Percentiles rank a stretch among this genome's conserved stretches.
phyloP scores from a whole-genome alignment of 2,797 vertebrate species.

The Tamandua tetradactyla region DNA sequence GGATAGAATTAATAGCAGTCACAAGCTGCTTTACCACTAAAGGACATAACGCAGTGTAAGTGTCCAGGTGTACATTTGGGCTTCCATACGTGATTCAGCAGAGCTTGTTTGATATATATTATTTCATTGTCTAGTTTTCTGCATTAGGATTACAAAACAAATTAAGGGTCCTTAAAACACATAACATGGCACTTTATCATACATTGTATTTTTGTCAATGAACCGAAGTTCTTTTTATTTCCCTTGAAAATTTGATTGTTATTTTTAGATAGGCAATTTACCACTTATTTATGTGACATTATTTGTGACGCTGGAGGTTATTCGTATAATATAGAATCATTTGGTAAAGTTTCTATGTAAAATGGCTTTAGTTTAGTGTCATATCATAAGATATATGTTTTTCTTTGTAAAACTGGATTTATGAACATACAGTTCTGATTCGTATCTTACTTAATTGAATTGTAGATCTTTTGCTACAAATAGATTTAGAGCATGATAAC shows the following conservation, averaged over 20 bases:
- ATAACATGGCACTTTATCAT: background rate
- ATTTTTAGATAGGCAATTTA: background rate
- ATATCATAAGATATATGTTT: background rate
- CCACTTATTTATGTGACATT: background rate
- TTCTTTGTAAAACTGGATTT: slow-evolving; percentile 22
- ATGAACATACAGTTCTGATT: background rate
- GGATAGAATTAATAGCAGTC: background rate
- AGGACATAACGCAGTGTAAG: background rate
- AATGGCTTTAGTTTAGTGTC: background rate
- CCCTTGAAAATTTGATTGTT: slow-evolving; percentile 1
- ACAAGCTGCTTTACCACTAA: background rate
- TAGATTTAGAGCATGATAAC: background rate
- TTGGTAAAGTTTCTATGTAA: background rate
- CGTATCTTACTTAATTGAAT: slow-evolving; percentile 34
- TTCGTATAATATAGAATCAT: background rate
- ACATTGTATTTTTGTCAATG: background rate
- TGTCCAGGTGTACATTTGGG: background rate
- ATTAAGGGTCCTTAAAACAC: background rate
- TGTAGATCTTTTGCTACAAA: background rate
- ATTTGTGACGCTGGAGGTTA: background rate
- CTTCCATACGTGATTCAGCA: background rate
- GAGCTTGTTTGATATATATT: background rate
- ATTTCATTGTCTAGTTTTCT: background rate
- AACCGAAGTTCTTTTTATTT: background rate
- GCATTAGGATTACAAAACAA: background rate